Base-by-base conservation (phyloP, 2,888 invertebrate species). In the Machimus atricapillus region DNA sequence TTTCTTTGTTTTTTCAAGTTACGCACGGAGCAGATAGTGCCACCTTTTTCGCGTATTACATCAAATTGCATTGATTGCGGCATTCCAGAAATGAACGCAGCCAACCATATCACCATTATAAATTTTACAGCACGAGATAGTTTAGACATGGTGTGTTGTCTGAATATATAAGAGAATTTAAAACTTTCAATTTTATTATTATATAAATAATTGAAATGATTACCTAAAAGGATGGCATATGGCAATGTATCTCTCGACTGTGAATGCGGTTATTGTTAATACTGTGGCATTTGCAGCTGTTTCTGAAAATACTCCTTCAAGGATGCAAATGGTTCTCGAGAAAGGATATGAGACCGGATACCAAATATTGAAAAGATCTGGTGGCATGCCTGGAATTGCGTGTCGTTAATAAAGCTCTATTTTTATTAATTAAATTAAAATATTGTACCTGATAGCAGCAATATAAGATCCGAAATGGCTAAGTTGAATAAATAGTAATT, bases 261-360 rank as follows among this genome's bases (percentile, higher is more conserved):
- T 98, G 92, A 98, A 98, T 2, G 97, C 97, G 0, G 97, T 97
- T 90, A 98, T 98, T 14, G 96, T 96, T 88, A 96, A 92, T 1
- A 98, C 97, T 0, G 97, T 97, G 0, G 97, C 97, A 91, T 97
- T 96, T 27, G 96, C 95, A 0, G 96, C 96, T n/a, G 96, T 96
- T 92, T 98, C 98, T 0, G 97, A 96, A 0, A 96, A 95, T 81
- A 97, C 94, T 8, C 96, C 96, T 89, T 95, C 93, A 14, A 96
- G 92, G 14, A 96, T 94, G 92, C 97, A 98, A 89, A 96, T 95
- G 6, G 94, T 94, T 90, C 97, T 96, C 0, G 96, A 96, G 89
- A 97, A 95, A 2, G 96, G 94, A 90, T 96, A 96, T 0, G 95
- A 95, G 82, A 94, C 94, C 46, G 95, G 96, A 87, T 94, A 95